phyloP scores from a whole-genome alignment of 2,797 vertebrate species.

The Gallinago stenura region DNA sequence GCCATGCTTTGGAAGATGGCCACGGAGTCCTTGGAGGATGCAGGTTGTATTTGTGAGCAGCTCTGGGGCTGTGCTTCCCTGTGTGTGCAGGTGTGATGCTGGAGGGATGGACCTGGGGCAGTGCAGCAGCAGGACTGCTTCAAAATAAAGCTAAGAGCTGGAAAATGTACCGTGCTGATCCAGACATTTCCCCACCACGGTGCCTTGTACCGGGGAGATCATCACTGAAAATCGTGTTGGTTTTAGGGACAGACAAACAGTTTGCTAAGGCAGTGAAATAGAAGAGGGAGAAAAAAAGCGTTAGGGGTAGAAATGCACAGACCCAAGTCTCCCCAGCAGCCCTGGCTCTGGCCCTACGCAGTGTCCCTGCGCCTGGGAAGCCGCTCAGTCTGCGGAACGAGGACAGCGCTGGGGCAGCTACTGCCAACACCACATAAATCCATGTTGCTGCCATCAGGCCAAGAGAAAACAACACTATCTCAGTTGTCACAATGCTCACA shows the following conservation, averaged over 20 bases:
- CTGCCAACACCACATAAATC: background rate
- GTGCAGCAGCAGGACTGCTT: background rate
- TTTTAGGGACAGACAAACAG: background rate
- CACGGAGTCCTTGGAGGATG: background rate
- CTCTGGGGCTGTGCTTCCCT: background rate
- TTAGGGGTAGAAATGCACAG: background rate
- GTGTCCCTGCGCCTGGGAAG: background rate
- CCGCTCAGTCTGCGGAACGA: background rate
- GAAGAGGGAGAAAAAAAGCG: background rate
- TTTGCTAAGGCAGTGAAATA: background rate
- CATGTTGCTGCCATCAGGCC: background rate
- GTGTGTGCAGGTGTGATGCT: background rate
- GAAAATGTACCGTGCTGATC: background rate
- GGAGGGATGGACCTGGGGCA: rapidly evolving
- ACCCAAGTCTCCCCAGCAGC: background rate
- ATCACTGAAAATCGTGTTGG: background rate
- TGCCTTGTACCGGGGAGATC: background rate
- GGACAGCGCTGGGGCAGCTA: too few relatives aligned
- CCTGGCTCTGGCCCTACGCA: background rate
- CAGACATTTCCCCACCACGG: background rate
- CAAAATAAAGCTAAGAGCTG: background rate
- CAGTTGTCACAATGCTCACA: background rate
- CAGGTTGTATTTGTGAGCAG: background rate
- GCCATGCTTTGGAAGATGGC: background rate
- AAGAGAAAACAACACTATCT: background rate